Evolutionary conservation across 2,888 invertebrate genomes (phyloP), one percentile per base, ranked within the genome.

Genomic region (Caprella mutica): DNA sequence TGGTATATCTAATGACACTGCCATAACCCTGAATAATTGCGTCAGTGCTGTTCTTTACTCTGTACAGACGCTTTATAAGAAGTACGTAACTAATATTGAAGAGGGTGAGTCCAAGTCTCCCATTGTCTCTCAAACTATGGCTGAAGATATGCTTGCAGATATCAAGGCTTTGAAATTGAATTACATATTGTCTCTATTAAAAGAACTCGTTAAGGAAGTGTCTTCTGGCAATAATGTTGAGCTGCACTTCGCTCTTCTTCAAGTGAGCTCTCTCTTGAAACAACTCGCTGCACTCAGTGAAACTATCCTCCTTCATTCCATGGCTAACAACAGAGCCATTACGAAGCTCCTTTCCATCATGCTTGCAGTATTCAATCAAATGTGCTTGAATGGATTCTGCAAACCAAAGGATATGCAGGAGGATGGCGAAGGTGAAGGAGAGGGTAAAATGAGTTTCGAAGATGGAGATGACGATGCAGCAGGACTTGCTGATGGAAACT

Each of bases 401-500:
- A 81, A 89, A 48, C 93, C 94, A 0, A 82, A 85, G 3, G 93
- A 92, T 69, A 75, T 86, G 26, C 81, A 86, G 68, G 83, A 77
- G 29, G 67, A 69, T 24, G 46, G 55, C 14, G 71, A 70, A 3
- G 74, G 74, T 55, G 74, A 73, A 2, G 58, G 58, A 21, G 63
- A 68, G 21, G 72, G 72, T 8, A 71, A 76, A 61, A 27, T 48
- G 27, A 30, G 29, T 23, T 74, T 77, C 65, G 72, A 74, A 66
- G 76, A 77, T 61, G 74, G 76, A 65, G 72, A 74, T 66, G 76
- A 77, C 61, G 94, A 94, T 0, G 74, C 75, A 63, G 90, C 88
- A 70, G 96, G 96, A 0, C 76, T 96, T 4, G 92, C 91, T 0
- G 94, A 94, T 62, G 96, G 94, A 0, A 84, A 85, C 74, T 72